Evolutionary conservation across 2,113 vertebrate genomes (phyloP).

Genomic region (Puffinus mauretanicus): DNA sequence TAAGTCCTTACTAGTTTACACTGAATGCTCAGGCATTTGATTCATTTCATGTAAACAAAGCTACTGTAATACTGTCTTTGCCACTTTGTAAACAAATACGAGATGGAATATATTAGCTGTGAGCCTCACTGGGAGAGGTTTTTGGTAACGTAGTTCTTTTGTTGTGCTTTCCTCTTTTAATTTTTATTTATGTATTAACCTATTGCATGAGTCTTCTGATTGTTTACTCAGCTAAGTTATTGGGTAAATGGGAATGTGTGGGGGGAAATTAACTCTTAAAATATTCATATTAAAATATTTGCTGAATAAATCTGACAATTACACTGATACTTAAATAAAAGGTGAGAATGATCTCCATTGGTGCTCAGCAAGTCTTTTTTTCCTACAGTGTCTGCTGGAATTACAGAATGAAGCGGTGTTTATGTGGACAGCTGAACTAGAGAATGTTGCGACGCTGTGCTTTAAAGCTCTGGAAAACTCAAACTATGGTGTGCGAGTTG

Average conservation of each 20-base stretch:
- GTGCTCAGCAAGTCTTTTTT: neutral
- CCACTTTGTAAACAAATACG: neutral
- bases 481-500: constrained; percentile 94
- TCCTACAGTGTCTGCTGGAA: constrained; percentile 88
- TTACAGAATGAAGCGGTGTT: constrained; percentile 98
- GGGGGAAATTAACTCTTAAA: neutral
- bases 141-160: neutral
- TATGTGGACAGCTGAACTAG: constrained; percentile 98
- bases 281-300: neutral
- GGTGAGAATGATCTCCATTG: neutral
- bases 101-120: neutral
- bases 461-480: constrained; percentile 97
- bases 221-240: neutral
- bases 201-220: neutral
- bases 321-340: neutral
- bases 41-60: neutral
- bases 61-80: neutral
- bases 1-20: neutral
- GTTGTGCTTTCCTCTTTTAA: neutral
- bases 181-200: neutral
- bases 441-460: constrained; percentile 94
- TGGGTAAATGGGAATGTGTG: neutral
- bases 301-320: neutral
- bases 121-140: neutral
- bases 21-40: neutral